Base-by-base conservation (phyloP, 2,113 vertebrate genomes). In the Ochotona princeps region DNA sequence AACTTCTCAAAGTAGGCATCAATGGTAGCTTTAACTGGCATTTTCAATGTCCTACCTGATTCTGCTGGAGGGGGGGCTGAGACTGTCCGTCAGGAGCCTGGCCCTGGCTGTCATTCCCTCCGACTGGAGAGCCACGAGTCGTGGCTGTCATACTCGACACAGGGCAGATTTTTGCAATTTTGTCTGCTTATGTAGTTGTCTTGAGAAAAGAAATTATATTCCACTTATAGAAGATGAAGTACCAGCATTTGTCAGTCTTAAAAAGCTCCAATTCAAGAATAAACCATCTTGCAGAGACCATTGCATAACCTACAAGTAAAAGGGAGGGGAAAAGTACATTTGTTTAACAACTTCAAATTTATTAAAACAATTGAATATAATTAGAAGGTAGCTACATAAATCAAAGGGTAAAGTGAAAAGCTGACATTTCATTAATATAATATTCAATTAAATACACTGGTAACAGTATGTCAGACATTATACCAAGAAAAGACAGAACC, bases 101-200 rank as follows among this genome's bases (percentile, higher is more conserved):
- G 98, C 99, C 99, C 97, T 99, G 99, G 98, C 98, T 99, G 95
- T 99, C 99, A 98, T 99, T 99, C 98, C 99, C 99, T 98, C 99
- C 99, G 98, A 99, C 99, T 26, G 99, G 99, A 99, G 99, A 99
- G 99, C 99, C 99, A 99, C 99, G 99, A 98, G 99, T 99, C 98
- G 99, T 99, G 99, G 99, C 99, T 98, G 99, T 99, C 99, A 99
- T 99, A 99, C 99, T 99, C 99, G 99, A 99, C 98, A 99, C 99
- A 96, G 99, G 99, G 99, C 99, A 99, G 99, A 99, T 99, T 98
- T 99, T 99, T 99, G 99, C 99, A 99, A 99, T 99, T 99, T 99
- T 99, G 99, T 99, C 99, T 99, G 99, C 98, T 99, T 99, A 99
- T 98, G 99, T 99, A 98, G 99, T 98, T 98, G 99, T 99, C 97